phyloP scores from a whole-genome alignment of 2,888 invertebrate species.

The Cerceris rybyensis region DNA sequence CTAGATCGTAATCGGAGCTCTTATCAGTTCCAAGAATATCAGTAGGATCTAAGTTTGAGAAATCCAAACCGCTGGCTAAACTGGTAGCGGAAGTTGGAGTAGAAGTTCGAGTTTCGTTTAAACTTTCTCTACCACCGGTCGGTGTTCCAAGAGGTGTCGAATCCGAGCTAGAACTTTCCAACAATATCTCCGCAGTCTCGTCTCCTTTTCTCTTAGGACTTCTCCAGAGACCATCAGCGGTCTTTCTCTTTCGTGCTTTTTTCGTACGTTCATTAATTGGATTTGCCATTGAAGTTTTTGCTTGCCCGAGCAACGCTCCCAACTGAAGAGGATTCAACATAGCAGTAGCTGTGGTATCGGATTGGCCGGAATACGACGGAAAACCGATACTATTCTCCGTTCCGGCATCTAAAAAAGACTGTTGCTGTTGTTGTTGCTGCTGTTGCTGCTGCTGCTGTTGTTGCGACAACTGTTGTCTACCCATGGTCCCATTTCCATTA shows the following conservation, averaged over 20 bases:
- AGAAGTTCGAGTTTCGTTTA: constrained; percentile 82
- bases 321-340: constrained; percentile 79
- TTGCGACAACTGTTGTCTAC: constrained; percentile 65
- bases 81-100: constrained; percentile 82
- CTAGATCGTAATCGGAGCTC: constrained; percentile 85
- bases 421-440: constrained; percentile 72
- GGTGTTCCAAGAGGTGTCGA: constrained; percentile 85
- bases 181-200: constrained; percentile 82
- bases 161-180: constrained; percentile 86
- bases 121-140: constrained; percentile 80
- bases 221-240: constrained; percentile 85
- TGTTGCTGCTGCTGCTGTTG: constrained; percentile 62
- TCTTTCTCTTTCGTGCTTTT: constrained; percentile 85
- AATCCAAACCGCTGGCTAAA: constrained; percentile 81
- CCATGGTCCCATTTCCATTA: constrained; percentile 74
- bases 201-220: constrained; percentile 86
- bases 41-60: constrained; percentile 85
- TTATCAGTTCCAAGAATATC: constrained; percentile 84
- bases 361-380: constrained; percentile 81
- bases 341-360: constrained; percentile 78
- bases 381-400: constrained; percentile 82
- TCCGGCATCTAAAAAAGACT: constrained; percentile 82
- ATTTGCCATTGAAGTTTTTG: constrained; percentile 70
- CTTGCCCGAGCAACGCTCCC: constrained; percentile 76
- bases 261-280: constrained; percentile 82